Percentiles rank a stretch among this genome's conserved stretches.
These are phyloP conservation scores for Acanthurus lineatus DNA, from an alignment of 2,797 vertebrate species.

Conservation along the genomic window DNA sequence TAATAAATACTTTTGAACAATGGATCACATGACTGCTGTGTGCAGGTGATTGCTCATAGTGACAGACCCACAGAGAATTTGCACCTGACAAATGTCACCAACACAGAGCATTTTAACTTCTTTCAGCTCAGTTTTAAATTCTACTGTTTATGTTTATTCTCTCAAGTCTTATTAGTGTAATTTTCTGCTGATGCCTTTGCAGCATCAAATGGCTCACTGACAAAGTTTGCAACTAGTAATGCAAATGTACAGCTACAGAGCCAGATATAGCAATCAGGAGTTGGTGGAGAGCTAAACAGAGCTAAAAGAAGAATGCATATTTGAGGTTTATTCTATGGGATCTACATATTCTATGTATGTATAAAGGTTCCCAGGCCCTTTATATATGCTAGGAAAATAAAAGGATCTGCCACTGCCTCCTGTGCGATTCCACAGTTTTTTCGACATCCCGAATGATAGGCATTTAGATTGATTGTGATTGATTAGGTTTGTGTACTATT, in stretches of 20 bases:
- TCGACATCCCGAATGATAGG: not conserved
- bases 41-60: not conserved
- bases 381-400: not conserved
- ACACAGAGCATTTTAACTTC: not conserved
- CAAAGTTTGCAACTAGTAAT: not conserved
- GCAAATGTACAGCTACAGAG: not conserved
- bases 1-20: not conserved
- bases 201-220: not conserved
- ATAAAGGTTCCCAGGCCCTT: not conserved
- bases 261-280: not conserved
- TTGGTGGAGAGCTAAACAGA: not conserved
- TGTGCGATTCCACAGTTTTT: not conserved
- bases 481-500: not conserved
- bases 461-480: not conserved
- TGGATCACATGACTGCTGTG: not conserved
- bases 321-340: not conserved
- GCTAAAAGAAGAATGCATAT: not conserved
- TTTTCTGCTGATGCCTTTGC: not conserved
- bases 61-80: not conserved
- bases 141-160: not conserved
- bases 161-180: not conserved
- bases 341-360: not conserved
- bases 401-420: not conserved
- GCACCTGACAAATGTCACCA: not conserved
- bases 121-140: not conserved